Conservation (phyloP, 1,140 invertebrate species). For the Radopholus similis region DNA sequence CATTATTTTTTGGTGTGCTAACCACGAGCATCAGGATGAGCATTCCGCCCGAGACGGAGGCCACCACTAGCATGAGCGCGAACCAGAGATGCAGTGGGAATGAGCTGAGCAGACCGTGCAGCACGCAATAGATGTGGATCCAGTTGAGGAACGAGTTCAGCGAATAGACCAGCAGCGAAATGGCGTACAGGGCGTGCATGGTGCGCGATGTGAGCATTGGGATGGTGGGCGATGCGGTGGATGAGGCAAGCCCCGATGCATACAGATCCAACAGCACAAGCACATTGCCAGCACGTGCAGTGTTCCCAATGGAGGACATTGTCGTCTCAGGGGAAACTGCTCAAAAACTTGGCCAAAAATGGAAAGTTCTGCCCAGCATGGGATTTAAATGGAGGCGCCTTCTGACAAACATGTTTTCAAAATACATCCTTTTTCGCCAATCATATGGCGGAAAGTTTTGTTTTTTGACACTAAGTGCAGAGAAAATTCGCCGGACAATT, state of each 20-base stretch:
- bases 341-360: background rate
- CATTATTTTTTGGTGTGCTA: background rate
- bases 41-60: constrained; percentile 51
- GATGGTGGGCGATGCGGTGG: constrained; percentile 36
- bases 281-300: constrained; percentile 43
- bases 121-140: constrained; percentile 49
- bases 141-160: constrained; percentile 49
- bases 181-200: constrained; percentile 53
- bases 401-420: too few species aligned
- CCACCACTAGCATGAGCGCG: constrained; percentile 42
- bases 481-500: background rate
- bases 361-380: too few species aligned
- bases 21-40: constrained; percentile 49
- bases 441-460: too few species aligned
- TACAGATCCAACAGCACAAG: constrained; percentile 53
- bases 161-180: constrained; percentile 53
- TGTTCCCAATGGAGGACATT: constrained; percentile 5
- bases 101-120: constrained; percentile 49
- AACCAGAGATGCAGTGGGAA: constrained; percentile 55
- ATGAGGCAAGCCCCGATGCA: constrained; percentile 51
- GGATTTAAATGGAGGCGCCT: too few species aligned
- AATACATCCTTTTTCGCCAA: too few species aligned
- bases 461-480: too few species aligned
- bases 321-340: background rate
- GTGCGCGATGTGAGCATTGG: constrained; percentile 52